Base-by-base conservation (phyloP, 2,113 vertebrate species). In the Pseudolaguvia tuberculata region DNA sequence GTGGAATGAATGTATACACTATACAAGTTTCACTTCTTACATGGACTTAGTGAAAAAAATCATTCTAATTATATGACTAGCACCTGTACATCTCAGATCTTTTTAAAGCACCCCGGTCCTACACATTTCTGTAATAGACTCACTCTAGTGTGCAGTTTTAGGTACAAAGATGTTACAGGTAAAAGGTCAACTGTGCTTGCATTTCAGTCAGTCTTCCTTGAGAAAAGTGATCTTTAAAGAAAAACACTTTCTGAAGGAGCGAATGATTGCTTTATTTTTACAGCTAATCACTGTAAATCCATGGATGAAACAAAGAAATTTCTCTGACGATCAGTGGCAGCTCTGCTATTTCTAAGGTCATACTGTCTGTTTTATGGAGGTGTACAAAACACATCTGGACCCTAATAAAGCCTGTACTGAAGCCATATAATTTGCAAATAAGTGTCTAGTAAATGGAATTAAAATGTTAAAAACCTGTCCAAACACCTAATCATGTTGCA, bases 311-410 rank as follows among this genome's bases (percentile, higher is more conserved):
- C 62, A 9, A 20, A 70, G 5, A 45, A 27, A 71, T 45, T 56
- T 39, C 53, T 10, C 29, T 10, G 23, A 52, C 27, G 47, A 52
- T 51, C 5, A 53, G 57, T 23, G 51, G 45, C 47, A n/a, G 70
- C 57, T 72, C 25, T 23, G 48, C 21, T 23, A 42, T 35, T 25
- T 12, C 29, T 52, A 20, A 18, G 29, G 59, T 35, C 72, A 63
- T 73, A 52, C 42, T 4, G 27, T 62, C 47, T 73, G n/a, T 51
- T 73, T 73, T 50, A 73, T 61, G 55, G 3, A 58, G 50, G 55
- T 42, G 45, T 47, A 72, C 42, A 58, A 20, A 58, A 61, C 12
- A 51, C 56, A 61, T 17, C 17, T 61, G 42, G 15, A 61, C 27
- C 71, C 21, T n/a, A 18, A 27, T 27, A 8, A 70, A 55, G n/a